Percentiles rank a stretch among this genome's conserved stretches.
Conservation (phyloP, 2,797 vertebrate species). For the Anabas testudineus region DNA sequence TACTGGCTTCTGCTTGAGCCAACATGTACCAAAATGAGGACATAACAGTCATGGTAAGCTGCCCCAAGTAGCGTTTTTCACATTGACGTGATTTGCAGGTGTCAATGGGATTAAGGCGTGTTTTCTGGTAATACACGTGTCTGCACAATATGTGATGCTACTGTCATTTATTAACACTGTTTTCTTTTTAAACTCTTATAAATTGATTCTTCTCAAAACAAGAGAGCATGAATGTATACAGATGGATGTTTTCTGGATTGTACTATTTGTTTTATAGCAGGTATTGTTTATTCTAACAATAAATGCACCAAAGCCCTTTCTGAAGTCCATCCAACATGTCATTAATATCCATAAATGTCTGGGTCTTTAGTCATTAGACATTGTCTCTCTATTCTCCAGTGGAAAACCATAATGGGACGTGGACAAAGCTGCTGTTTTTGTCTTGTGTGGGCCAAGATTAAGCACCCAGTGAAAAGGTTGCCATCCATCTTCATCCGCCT, state of each 20-base stretch:
- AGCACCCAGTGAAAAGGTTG: slow-evolving; percentile 78
- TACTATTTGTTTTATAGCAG: slow-evolving; percentile 10
- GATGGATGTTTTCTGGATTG: slow-evolving; percentile 13
- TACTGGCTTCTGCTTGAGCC: no score
- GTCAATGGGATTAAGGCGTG: no score
- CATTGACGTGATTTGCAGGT: no score
- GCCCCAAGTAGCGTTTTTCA: no score
- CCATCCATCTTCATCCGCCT: slow-evolving; percentile 84
- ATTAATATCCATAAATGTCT: slow-evolving; percentile 80
- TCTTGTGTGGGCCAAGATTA: slow-evolving; percentile 75
- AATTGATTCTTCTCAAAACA: no score
- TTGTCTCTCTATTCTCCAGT: slow-evolving; percentile 54
- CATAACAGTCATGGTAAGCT: no score
- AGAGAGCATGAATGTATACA: not conserved
- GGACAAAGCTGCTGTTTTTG: slow-evolving; percentile 71
- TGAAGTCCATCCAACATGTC: slow-evolving; percentile 32
- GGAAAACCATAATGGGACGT: slow-evolving; percentile 54
- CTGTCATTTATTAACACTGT: no score
- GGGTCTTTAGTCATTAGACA: slow-evolving; percentile 60
- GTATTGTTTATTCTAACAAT: slow-evolving; percentile 48
- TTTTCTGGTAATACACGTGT: no score
- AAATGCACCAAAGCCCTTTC: slow-evolving; percentile 25
- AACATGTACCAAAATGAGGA: no score
- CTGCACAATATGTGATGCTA: no score
- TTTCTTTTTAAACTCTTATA: no score